Evolutionary conservation across 2,113 vertebrate genomes (phyloP).

Genomic region (Euleptes europaea): DNA sequence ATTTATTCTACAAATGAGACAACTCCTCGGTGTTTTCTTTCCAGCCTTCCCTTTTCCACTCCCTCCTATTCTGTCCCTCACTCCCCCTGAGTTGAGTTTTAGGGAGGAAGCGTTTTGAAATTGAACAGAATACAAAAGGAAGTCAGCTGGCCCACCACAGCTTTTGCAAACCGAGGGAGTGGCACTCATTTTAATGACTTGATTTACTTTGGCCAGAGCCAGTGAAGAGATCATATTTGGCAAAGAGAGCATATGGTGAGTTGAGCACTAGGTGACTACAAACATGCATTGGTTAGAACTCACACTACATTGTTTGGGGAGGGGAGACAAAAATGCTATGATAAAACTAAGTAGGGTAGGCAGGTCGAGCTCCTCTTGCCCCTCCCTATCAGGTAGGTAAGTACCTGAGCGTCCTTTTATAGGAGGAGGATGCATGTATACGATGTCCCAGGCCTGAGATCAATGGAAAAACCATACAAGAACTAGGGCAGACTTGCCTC

Average conservation of each 20-base stretch:
- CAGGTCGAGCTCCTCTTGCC: neutral
- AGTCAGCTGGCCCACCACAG: neutral
- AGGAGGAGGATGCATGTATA: neutral
- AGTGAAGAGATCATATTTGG: neutral
- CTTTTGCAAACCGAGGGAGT: neutral
- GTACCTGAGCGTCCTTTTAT: neutral
- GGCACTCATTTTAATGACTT: neutral
- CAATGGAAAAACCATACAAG: neutral
- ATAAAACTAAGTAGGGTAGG: neutral
- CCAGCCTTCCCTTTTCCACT: slow-evolving; percentile 10
- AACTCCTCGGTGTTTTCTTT: neutral
- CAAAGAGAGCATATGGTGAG: neutral
- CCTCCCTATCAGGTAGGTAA: slow-evolving; percentile 4
- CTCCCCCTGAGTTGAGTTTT: neutral
- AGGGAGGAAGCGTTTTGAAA: neutral
- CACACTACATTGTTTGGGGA: neutral
- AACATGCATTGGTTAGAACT: neutral
- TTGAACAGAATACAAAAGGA: neutral
- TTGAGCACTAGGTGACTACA: neutral
- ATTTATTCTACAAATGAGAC: slow-evolving; percentile 9
- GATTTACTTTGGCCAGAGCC: neutral
- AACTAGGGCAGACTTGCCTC: slow-evolving; percentile 3
- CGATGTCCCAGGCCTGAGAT: neutral
- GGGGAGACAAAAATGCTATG: neutral
- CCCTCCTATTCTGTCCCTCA: neutral